A percentile compares a stretch with the other conserved stretches of the same genome.
phyloP scores from a whole-genome alignment of 2,888 invertebrate genomes.

The Cryptus armator region DNA sequence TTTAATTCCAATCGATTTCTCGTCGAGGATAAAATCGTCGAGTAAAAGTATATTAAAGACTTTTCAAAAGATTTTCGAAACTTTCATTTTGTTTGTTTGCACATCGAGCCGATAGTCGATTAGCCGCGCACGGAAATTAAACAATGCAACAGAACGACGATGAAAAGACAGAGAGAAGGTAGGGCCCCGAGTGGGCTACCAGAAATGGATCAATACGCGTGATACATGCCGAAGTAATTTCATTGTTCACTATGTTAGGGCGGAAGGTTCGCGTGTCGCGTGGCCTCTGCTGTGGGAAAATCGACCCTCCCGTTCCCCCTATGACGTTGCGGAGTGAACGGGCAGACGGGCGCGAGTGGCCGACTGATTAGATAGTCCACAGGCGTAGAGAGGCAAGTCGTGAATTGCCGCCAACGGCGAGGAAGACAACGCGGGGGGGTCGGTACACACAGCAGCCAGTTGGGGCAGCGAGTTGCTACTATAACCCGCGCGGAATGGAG shows the following conservation, averaged over 20 bases:
- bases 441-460: slow-evolving; percentile 13
- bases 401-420: slow-evolving; percentile 17
- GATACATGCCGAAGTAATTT: slow-evolving; percentile 82
- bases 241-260: slow-evolving; percentile 81
- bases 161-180: slow-evolving; percentile 26
- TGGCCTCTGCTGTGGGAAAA: slow-evolving; percentile 75
- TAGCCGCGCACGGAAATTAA: not conserved
- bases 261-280: slow-evolving; percentile 79
- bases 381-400: slow-evolving; percentile 16
- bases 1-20: too few relatives aligned
- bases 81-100: not conserved
- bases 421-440: slow-evolving; percentile 1
- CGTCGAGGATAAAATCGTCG: not conserved
- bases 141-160: slow-evolving; percentile 4
- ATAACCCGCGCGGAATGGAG: not conserved
- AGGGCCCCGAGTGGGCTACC: slow-evolving; percentile 3
- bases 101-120: not conserved
- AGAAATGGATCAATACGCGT: slow-evolving; percentile 79
- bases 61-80: not conserved
- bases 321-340: slow-evolving; percentile 64
- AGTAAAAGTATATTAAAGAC: not conserved
- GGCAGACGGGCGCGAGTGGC: slow-evolving; percentile 53
- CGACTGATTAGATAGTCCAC: slow-evolving; percentile 62
- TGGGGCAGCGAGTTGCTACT: not conserved
- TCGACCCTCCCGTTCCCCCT: slow-evolving; percentile 64